Evolutionary conservation across 2,797 vertebrate species (phyloP), one percentile per base, ranked within the genome.

Genomic region (Rhinophrynus dorsalis): DNA sequence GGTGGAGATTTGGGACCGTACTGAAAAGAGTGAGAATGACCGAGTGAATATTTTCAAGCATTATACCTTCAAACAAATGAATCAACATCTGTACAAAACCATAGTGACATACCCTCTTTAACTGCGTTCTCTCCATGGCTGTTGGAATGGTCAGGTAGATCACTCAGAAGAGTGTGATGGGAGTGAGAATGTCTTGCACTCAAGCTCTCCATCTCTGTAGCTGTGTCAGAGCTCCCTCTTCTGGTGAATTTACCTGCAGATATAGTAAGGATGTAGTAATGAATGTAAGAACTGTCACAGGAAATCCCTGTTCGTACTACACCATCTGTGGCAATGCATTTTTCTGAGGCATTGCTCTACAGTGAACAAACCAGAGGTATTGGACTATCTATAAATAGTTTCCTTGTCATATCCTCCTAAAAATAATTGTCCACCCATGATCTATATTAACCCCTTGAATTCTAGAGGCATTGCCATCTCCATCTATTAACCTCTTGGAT

Each of bases 1-100:
- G 35, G 97, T 99, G 76, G 97, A 99, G 80, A 99, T 99, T 90
- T 99, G 97, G 24, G 97, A 99, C 15, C 94, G 90, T 23, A 99
- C 97, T 98, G 76, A 20, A 21, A 60, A 29, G 11, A 65, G 9
- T 29, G 9, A 56, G 17, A 26, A n/a, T 37, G 42, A 1, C 2
- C 55, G 52, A 44, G 18, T 54, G 8, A n/a, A 12, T 38, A 17
- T 52, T 9, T 17, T 18, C 20, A 5, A n/a, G n/a, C n/a, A n/a
- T n/a, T n/a, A n/a, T n/a, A n/a, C n/a, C n/a, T n/a, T n/a, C n/a
- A n/a, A n/a, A n/a, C n/a, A n/a, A n/a, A n/a, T n/a, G n/a, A n/a
- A n/a, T n/a, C n/a, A n/a, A n/a, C n/a, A n/a, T n/a, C n/a, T 38
- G 13, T 9, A 30, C 2, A 15, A 3, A 17, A 12, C 11, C 37